phyloP scores from a whole-genome alignment of 2,888 invertebrate species.

The Hypselothyrea guttata region DNA sequence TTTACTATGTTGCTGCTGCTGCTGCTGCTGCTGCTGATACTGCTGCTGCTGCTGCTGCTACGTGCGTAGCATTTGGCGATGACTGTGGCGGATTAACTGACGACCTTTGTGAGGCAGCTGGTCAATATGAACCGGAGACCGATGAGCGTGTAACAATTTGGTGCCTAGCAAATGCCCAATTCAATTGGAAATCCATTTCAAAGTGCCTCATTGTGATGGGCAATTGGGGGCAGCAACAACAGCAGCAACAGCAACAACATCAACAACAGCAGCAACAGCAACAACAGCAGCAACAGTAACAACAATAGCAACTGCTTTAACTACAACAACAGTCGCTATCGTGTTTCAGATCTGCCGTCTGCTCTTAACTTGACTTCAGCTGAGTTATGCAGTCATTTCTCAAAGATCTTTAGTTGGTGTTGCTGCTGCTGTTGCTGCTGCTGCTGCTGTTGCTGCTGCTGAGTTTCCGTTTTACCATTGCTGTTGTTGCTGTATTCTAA shows the following conservation, averaged over 20 bases:
- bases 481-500: constrained; percentile 52
- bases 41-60: constrained; percentile 29
- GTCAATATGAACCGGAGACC: not conserved
- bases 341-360: constrained; percentile 33
- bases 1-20: constrained; percentile 23
- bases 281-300: constrained; percentile 8
- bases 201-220: constrained; percentile 46
- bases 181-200: constrained; percentile 49
- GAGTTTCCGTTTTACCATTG: constrained; percentile 27
- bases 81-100: constrained; percentile 48
- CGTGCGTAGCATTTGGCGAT: constrained; percentile 57
- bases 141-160: constrained; percentile 30
- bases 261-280: constrained; percentile 17
- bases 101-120: constrained; percentile 43
- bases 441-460: constrained; percentile 13
- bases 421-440: constrained; percentile 17
- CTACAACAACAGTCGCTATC: constrained; percentile 40
- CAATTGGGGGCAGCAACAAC: constrained; percentile 19
- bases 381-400: constrained; percentile 60
- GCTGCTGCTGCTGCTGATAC: constrained; percentile 24
- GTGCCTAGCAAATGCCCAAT: constrained; percentile 39
- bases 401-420: constrained; percentile 51
- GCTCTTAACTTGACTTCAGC: constrained; percentile 33
- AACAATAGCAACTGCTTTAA: constrained; percentile 9
- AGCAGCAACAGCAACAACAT: constrained; percentile 10